Base-by-base conservation (phyloP, 2,113 vertebrate species). In the Oxygymnocypris stewartii region DNA sequence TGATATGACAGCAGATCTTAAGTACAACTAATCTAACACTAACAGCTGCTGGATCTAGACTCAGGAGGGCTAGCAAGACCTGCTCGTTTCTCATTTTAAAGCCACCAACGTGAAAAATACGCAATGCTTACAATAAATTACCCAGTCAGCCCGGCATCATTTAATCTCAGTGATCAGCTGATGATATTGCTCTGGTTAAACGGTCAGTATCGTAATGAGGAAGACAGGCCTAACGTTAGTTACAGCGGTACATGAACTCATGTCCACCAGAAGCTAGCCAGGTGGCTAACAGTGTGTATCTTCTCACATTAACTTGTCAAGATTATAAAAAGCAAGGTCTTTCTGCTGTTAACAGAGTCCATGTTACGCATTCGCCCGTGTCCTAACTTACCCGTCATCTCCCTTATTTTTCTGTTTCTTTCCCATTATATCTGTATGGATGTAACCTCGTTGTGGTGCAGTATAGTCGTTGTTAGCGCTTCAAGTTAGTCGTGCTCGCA, bases 361-460 rank as follows among this genome's bases (percentile, higher is more conserved):
- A 4, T 18, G 23, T 74, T 16, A 0, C 35, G 47, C 67, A 14
- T 8, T 84, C 31, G 4, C 9, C 6, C 7, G 31, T 16, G 13
- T 20, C 10, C 44, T 44, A 37, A 13, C 35, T 25, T 92, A 95
- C 94, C 94, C 94, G 91, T 95, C 94, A 79, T 95, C 94, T 14
- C 93, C 94, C 82, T 90, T 91, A 87, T 93, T 95, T 91, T 95
- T 95, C 92, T 94, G 94, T 90, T 95, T 95, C 86, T 95, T 95
- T 23, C 94, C 94, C 94, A 95, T 95, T 44, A 20, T 92, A 65
- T 54, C 79, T 86, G 80, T 83, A n/a, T 88, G 9, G 42, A 49
- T 82, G 80, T 80, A 87, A 71, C 79, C 54, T 87, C 89, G 88
- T 90, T 84, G 89, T 76, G 88, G n/a, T 67, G 69, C 79, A 83